Evolutionary conservation across 2,113 vertebrate genomes (phyloP), one percentile per base, ranked within the genome.

Genomic region (Centropus bengalensis): DNA sequence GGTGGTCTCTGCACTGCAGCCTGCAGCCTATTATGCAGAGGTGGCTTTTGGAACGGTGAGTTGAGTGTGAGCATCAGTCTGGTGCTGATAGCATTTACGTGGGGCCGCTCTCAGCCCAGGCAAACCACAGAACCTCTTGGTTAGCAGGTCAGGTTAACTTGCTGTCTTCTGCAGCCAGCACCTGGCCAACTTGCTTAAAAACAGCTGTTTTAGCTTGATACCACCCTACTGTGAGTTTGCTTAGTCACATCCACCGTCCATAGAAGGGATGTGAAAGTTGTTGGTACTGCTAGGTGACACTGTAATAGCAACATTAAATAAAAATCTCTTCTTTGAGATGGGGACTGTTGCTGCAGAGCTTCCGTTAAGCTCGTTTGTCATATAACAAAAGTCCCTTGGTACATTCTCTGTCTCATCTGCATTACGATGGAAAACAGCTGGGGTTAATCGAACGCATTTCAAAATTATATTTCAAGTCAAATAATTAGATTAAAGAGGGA

Each of bases 41-140:
- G 19, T 33, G 63, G 16, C 26, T 86, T 54, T 74, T 71, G 26
- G 26, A 69, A 33, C 0, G 2, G 28, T 0, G 0, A 49, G 28
- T 0, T 0, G 0, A 49, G 28, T 0, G 3, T 7, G 4, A 19
- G 42, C 14, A 1, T 71, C 10, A 7, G 6, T 2, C 23, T 21
- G 28, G 33, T 52, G 49, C 82, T 73, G 30, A 40, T 17, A 23
- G 56, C 47, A 2, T 6, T 0, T 0, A 38, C 30, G 19, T 44
- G 16, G 32, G 33, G 56, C 30, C 36, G 58, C 42, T 24, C 12
- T 10, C 33, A 44, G 52, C 47, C 54, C 55, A 27, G 24, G 51
- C 42, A 78, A 84, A 16, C 45, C 26, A 26, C 54, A 36, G 33
- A 82, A 5, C n/a, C 54, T 5, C 40, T 9, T 45, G 64, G 62